Evolutionary conservation across 2,888 invertebrate genomes (phyloP).

Genomic region (Odontomyia ornata): DNA sequence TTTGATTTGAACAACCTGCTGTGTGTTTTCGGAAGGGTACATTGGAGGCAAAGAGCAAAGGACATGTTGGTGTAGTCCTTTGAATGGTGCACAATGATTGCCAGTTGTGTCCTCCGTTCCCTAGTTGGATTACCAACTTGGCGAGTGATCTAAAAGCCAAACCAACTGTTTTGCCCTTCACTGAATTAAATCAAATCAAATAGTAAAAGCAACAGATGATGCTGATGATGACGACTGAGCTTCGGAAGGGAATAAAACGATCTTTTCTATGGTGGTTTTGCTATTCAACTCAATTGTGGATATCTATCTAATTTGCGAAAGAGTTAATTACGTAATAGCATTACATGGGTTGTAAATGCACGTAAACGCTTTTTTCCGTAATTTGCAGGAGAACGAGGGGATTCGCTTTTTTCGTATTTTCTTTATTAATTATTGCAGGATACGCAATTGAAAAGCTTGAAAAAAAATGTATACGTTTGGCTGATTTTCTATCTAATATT

Average conservation of each 20-base stretch:
- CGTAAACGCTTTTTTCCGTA: too few species aligned
- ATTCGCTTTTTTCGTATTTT: too few species aligned
- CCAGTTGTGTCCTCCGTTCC: not conserved
- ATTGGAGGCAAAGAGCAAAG: conserved; percentile 7
- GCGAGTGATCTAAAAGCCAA: conserved; percentile 21
- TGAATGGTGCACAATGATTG: conserved; percentile 34
- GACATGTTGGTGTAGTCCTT: conserved; percentile 21
- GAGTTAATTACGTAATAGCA: conserved; percentile 44
- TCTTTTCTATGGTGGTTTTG: conserved; percentile 35
- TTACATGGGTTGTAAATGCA: conserved; percentile 4
- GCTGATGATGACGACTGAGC: conserved; percentile 25
- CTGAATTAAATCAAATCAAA: conserved; percentile 43
- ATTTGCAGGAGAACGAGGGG: too few species aligned
- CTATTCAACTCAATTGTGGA: conserved; percentile 34
- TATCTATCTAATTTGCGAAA: conserved; percentile 39
- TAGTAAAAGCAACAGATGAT: conserved; percentile 46
- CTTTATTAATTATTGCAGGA: too few species aligned
- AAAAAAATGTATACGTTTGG: too few species aligned
- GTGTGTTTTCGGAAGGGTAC: conserved; percentile 15
- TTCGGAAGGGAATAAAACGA: conserved; percentile 22
- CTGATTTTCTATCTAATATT: too few species aligned
- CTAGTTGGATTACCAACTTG: not conserved
- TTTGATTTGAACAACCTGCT: conserved; percentile 14
- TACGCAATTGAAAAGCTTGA: too few species aligned
- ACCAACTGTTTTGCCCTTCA: conserved; percentile 39